Base-by-base conservation (phyloP, 2,888 invertebrate species). In the Drosophila conformis region DNA sequence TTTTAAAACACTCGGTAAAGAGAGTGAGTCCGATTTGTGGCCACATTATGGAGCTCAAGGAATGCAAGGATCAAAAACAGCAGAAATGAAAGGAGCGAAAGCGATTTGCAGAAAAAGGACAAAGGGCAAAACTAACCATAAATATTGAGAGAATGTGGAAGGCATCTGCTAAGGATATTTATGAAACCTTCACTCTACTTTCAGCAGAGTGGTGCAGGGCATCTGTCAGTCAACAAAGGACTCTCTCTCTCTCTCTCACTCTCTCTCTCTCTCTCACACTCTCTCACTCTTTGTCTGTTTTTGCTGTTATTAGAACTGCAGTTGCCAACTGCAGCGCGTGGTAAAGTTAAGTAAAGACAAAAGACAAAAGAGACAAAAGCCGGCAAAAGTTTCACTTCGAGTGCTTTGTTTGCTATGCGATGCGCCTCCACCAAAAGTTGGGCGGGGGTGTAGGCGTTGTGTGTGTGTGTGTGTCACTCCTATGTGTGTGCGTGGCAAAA, bases 281-380 rank as follows among this genome's bases (percentile, higher is more conserved):
- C 33, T 11, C 35, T 1, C 15, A 25, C 18, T 2, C 10, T 4
- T 11, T 59, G 33, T 27, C n/a, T 13, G 60, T 61, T 40, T 57
- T 57, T 69, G 57, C 69, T 69, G 69, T 73, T 80, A 71, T 78
- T 72, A 65, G 61, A 80, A 82, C 81, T 88, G 89, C 87, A 84
- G 86, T 84, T 84, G 87, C 61, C 82, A 82, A 83, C 80, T 86
- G 87, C 89, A 78, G 68, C 73, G 67, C 78, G 67, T 73, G 67
- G 53, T 72, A 83, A 83, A 85, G 89, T 87, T 87, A 75, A 83
- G 78, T 65, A 72, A 86, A 83, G 89, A 88, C 83, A 88, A 88
- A 57, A 51, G 51, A 27, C 49, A 49, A 27, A 84, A 75, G 84
- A 81, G 84, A 74, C 83, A 81, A 85, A 85, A 89, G 84, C 82